Percentiles rank a stretch among this genome's conserved stretches.
Conservation (phyloP, 2,113 vertebrate species). For the Datnioides undecimradiatus region DNA sequence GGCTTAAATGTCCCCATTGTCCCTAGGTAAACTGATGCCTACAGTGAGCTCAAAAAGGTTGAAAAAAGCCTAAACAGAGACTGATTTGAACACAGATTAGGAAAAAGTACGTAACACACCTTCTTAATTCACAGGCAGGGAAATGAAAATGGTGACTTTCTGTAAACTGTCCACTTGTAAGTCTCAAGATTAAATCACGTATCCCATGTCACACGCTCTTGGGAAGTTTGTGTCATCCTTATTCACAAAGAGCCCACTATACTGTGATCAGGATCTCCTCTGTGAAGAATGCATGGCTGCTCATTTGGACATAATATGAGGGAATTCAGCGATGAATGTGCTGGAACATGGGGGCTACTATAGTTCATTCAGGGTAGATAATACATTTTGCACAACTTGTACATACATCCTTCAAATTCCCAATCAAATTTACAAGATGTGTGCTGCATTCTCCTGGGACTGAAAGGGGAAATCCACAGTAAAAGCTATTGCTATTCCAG, state of each 20-base stretch:
- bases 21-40: background rate
- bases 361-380: constrained; percentile 14
- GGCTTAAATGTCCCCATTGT: constrained; percentile 2
- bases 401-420: background rate
- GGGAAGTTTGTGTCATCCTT: background rate
- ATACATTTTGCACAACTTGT: background rate
- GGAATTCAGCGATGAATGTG: constrained; percentile 44
- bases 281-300: constrained; percentile 53
- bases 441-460: background rate
- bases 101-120: background rate
- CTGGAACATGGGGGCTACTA: constrained; percentile 17
- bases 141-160: background rate
- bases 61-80: background rate
- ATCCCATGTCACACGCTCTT: constrained; percentile 15
- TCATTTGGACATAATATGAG: constrained; percentile 57
- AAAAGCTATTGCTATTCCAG: background rate
- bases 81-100: background rate
- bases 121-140: background rate
- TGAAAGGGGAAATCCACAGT: background rate
- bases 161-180: background rate
- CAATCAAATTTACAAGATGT: background rate
- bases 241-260: constrained; percentile 55
- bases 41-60: background rate
- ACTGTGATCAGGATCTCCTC: constrained; percentile 28
- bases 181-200: constrained; percentile 9